A percentile compares a stretch with the other conserved stretches of the same genome.
Evolutionary conservation across 2,113 vertebrate species (phyloP).

Genomic region (Oostethus manadensis): DNA sequence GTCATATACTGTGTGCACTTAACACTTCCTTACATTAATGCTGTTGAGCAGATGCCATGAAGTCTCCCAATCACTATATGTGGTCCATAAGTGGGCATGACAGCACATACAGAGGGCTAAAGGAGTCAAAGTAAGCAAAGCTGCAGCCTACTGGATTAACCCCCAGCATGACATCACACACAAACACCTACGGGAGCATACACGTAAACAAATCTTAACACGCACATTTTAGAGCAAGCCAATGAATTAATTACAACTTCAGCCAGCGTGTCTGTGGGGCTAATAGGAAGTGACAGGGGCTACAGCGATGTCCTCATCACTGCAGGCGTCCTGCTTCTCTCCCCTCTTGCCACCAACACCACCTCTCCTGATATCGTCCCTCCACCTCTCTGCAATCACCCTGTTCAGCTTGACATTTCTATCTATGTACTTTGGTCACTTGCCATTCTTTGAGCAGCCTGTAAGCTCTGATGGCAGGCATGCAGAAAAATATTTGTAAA

Average conservation of each 20-base stretch:
- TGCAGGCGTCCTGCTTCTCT: conserved; percentile 48
- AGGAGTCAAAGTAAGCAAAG: conserved; percentile 49
- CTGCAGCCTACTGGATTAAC: conserved; percentile 46
- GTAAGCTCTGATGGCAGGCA: conserved; percentile 27
- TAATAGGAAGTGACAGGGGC: conserved; percentile 69
- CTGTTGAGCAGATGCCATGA: conserved; percentile 12
- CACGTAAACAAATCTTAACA: background rate
- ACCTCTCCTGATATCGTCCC: conserved; percentile 15
- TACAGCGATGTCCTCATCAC: conserved; percentile 59
- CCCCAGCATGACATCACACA: conserved; percentile 41
- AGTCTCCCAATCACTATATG: conserved; percentile 1
- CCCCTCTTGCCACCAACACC: background rate
- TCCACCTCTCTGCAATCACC: conserved; percentile 19
- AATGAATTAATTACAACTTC: conserved; percentile 61
- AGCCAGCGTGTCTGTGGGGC: conserved; percentile 36
- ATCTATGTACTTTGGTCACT: conserved; percentile 62
- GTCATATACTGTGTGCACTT: background rate
- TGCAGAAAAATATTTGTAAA: background rate
- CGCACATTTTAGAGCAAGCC: background rate
- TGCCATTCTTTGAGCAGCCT: conserved; percentile 57
- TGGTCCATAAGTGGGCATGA: conserved; percentile 23
- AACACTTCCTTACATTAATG: background rate
- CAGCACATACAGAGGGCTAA: conserved; percentile 37
- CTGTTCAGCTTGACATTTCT: conserved; percentile 63
- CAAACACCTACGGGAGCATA: conserved; percentile 5